Percentiles rank a stretch among this genome's conserved stretches.
phyloP scores from a whole-genome alignment of 2,113 vertebrate genomes.

The Cromileptes altivelis region DNA sequence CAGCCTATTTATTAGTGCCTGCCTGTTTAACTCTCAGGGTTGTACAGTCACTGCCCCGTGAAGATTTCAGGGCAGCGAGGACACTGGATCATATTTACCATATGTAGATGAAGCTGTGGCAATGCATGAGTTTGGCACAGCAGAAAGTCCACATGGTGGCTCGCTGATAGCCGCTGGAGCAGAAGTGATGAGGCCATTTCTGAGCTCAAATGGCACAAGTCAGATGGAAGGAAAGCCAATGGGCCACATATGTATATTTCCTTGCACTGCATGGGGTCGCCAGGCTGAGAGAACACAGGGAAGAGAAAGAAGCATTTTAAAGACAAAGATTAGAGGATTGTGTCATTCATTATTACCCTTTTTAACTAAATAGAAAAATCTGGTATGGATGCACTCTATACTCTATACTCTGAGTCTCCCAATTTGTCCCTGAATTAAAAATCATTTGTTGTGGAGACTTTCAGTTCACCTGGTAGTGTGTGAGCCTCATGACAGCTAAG shows the following conservation, averaged over 20 bases:
- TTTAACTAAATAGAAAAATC: background rate
- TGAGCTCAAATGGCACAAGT: conserved; percentile 73
- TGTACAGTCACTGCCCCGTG: conserved; percentile 32
- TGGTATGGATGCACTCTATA: background rate
- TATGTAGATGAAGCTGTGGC: conserved; percentile 55
- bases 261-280: conserved; percentile 37
- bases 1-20: conserved; percentile 46
- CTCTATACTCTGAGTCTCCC: background rate
- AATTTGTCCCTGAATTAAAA: background rate
- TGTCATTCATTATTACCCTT: background rate
- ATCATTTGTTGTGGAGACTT: too few species aligned
- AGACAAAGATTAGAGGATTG: background rate
- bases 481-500: too few species aligned
- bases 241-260: conserved; percentile 64
- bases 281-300: conserved; percentile 19
- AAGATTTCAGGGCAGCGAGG: conserved; percentile 24
- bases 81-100: conserved; percentile 43
- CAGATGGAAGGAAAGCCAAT: conserved; percentile 71
- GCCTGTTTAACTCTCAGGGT: conserved; percentile 70
- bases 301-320: conserved; percentile 10
- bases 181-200: conserved; percentile 71
- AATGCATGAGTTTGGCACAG: conserved; percentile 1
- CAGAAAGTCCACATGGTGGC: conserved; percentile 46
- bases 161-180: conserved; percentile 37
- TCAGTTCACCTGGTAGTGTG: too few species aligned